phyloP scores from a whole-genome alignment of 2,113 vertebrate genomes.

The Micronycteris hirsuta region DNA sequence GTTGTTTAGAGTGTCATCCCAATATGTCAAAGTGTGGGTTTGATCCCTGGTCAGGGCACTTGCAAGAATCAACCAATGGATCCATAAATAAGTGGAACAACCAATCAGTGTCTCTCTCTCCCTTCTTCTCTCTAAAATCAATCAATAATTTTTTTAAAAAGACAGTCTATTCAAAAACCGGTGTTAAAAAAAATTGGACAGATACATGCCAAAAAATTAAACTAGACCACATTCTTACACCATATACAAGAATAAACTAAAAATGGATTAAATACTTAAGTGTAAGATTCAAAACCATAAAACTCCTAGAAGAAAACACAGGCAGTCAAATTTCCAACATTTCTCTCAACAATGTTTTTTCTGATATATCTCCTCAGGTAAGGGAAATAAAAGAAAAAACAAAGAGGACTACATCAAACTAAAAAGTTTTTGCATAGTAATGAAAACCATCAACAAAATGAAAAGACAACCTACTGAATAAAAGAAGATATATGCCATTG shows the following conservation, averaged over 20 bases:
- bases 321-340: neutral
- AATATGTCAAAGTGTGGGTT: too few relatives aligned
- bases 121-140: too few relatives aligned
- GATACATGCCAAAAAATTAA: neutral
- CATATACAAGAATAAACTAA: neutral
- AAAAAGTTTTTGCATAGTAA: neutral
- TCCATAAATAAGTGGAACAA: too few relatives aligned
- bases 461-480: neutral
- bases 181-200: neutral
- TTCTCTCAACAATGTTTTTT: neutral
- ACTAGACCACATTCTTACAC: neutral
- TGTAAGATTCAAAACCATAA: neutral
- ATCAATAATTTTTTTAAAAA: neutral
- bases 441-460: neutral
- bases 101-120: too few relatives aligned
- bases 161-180: neutral
- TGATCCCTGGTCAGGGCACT: too few relatives aligned
- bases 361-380: neutral
- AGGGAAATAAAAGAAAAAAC: neutral
- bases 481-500: neutral
- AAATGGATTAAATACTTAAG: neutral
- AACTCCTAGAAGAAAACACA: neutral
- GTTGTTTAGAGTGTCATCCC: too few relatives aligned
- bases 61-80: too few relatives aligned
- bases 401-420: neutral